Percentiles rank a stretch among this genome's conserved stretches.
Conservation (phyloP, 1,140 invertebrate species). For the Drosophila pseudoobscura region DNA sequence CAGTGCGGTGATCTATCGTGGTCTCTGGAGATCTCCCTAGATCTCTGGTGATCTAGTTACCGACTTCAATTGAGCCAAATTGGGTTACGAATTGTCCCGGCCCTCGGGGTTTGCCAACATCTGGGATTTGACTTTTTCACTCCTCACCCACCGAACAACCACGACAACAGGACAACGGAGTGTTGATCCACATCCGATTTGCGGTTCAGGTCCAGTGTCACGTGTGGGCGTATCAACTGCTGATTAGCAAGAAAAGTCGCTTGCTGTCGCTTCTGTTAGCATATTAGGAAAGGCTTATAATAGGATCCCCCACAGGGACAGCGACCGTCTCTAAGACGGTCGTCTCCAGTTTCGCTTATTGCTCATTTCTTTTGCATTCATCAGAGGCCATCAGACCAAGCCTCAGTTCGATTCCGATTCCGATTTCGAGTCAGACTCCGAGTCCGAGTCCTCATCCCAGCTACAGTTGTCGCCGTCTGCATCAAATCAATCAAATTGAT, state of each 20-base stretch:
- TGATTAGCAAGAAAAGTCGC: conserved; percentile 13
- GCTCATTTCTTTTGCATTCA: conserved; percentile 26
- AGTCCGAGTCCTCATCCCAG: too few species aligned
- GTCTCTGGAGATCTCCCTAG: conserved; percentile 7
- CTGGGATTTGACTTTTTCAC: conserved; percentile 47
- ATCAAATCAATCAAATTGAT: conserved; percentile 77
- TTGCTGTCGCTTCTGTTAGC: conserved; percentile 7
- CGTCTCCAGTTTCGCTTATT: not conserved
- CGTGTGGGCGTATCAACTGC: conserved; percentile 7
- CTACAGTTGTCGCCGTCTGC: conserved; percentile 46
- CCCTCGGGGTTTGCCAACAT: conserved; percentile 43
- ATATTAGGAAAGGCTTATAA: too few species aligned
- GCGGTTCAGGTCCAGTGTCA: conserved; percentile 3
- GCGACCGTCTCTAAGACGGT: too few species aligned
- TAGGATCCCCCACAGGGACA: too few species aligned
- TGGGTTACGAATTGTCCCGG: conserved; percentile 38
- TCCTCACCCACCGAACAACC: conserved; percentile 14
- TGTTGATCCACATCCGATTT: conserved; percentile 36
- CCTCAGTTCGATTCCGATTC: too few species aligned
- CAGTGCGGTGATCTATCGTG: not conserved
- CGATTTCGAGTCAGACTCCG: too few species aligned
- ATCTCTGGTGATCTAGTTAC: conserved; percentile 60
- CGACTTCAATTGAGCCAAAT: conserved; percentile 60
- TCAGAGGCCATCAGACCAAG: not conserved
- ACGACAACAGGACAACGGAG: not conserved